These are phyloP conservation scores for Platysteira castanea DNA, from an alignment of 2,113 vertebrate genomes.

Conservation along the genomic window DNA sequence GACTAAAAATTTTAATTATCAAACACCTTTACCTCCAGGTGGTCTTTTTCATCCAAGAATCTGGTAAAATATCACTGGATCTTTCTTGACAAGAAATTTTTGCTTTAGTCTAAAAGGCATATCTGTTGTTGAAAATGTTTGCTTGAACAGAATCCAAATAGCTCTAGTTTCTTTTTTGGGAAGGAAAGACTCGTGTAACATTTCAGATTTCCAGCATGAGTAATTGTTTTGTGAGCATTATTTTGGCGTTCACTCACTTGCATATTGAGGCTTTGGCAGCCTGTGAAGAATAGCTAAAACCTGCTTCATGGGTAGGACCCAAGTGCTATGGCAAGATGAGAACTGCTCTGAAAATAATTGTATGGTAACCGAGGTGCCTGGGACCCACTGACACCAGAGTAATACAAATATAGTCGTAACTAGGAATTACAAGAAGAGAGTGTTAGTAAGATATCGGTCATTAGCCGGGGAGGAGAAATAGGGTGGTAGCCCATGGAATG, in stretches of 20 bases:
- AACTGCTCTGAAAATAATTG: neutral
- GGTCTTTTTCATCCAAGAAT: neutral
- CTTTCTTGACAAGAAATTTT: neutral
- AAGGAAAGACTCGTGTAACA: neutral
- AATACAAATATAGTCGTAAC: neutral
- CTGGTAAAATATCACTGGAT: neutral
- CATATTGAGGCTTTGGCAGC: neutral
- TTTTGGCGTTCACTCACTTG: neutral
- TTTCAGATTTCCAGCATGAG: constrained; percentile 11
- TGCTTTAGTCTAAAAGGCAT: neutral
- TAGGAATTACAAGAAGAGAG: neutral
- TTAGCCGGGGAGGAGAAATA: neutral
- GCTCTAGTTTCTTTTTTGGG: neutral
- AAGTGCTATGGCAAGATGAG: neutral
- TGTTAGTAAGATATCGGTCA: neutral
- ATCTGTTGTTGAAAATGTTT: constrained; percentile 17
- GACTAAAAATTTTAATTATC: neutral
- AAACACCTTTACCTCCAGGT: neutral
- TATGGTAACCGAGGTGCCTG: neutral
- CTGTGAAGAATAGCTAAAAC: neutral
- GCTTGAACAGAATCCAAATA: neutral
- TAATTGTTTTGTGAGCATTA: constrained; percentile 29
- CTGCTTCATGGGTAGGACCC: neutral
- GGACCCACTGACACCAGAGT: neutral
- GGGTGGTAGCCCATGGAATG: neutral